Evolutionary conservation across 2,888 invertebrate genomes (phyloP).

Genomic region (Strigamia maritima): DNA sequence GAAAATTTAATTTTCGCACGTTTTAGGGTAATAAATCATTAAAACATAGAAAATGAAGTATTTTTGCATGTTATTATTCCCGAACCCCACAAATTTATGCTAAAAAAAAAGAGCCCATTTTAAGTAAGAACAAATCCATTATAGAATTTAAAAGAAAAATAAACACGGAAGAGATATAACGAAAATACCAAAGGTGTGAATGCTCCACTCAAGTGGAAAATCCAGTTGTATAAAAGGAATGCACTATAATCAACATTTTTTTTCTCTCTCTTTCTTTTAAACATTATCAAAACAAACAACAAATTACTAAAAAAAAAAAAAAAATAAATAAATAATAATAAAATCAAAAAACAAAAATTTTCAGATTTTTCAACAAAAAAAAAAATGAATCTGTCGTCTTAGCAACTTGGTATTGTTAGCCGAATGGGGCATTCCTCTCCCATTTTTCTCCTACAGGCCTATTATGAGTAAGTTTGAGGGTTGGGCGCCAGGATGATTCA

Average conservation of each 20-base stretch:
- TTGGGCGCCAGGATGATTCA: background rate
- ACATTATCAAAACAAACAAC: background rate
- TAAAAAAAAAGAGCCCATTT: background rate
- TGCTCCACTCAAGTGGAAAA: background rate
- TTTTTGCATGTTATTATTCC: too few species aligned
- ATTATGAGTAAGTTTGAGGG: background rate
- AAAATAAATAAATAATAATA: background rate
- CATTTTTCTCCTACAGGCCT: background rate
- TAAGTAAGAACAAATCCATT: too few species aligned
- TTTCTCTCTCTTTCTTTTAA: background rate
- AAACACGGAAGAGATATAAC: background rate
- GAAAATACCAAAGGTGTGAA: slow-evolving; percentile 4
- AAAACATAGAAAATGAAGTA: too few species aligned
- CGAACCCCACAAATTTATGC: too few species aligned
- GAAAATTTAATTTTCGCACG: too few species aligned
- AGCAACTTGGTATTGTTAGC: background rate
- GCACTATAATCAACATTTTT: background rate
- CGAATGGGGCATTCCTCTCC: background rate
- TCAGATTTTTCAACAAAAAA: too few species aligned
- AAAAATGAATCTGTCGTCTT: background rate
- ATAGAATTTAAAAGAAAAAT: background rate
- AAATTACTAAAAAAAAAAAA: background rate
- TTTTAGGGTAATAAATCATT: too few species aligned
- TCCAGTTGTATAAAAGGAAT: background rate
- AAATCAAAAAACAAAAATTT: background rate